These are phyloP conservation scores for Carposina sasakii DNA, from an alignment of 1,140 invertebrate genomes.

Conservation along the genomic window DNA sequence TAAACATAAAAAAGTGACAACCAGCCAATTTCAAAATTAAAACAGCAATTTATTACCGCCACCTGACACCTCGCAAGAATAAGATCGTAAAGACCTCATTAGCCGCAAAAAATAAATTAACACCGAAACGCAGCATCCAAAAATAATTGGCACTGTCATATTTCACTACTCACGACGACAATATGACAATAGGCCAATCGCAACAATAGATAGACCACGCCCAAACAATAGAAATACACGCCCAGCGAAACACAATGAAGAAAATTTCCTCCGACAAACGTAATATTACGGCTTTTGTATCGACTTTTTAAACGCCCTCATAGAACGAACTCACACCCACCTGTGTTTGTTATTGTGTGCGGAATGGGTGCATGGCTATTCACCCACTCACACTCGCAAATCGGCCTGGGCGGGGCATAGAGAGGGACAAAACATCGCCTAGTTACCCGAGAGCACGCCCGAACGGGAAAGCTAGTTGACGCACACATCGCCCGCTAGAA, in stretches of 20 bases:
- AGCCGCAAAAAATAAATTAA: too few relatives aligned
- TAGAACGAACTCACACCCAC: slow-evolving; percentile 59
- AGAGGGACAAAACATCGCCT: slow-evolving; percentile 49
- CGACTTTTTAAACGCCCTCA: slow-evolving; percentile 70
- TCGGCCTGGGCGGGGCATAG: slow-evolving; percentile 57
- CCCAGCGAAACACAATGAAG: slow-evolving; percentile 40
- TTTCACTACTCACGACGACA: too few relatives aligned
- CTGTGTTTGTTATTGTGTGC: slow-evolving; percentile 58
- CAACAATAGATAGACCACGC: slow-evolving; percentile 28
- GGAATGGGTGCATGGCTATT: slow-evolving; percentile 41
- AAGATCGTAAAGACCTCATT: too few relatives aligned
- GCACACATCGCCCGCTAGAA: slow-evolving; percentile 57
- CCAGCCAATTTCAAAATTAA: too few relatives aligned
- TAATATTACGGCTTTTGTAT: slow-evolving; percentile 65
- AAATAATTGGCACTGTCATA: slow-evolving; percentile 38
- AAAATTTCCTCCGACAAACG: slow-evolving; percentile 64
- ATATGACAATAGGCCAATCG: slow-evolving; percentile 62
- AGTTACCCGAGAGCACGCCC: slow-evolving; percentile 27
- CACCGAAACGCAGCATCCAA: too few relatives aligned
- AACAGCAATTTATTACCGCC: too few relatives aligned
- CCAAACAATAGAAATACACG: slow-evolving; percentile 63
- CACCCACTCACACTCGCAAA: slow-evolving; percentile 51
- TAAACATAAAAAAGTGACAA: too few relatives aligned
- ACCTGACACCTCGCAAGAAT: too few relatives aligned
- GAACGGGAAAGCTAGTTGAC: slow-evolving; percentile 40